Evolutionary conservation across 2,888 invertebrate species (phyloP).

Genomic region (Hirtodrosophila cameraria): DNA sequence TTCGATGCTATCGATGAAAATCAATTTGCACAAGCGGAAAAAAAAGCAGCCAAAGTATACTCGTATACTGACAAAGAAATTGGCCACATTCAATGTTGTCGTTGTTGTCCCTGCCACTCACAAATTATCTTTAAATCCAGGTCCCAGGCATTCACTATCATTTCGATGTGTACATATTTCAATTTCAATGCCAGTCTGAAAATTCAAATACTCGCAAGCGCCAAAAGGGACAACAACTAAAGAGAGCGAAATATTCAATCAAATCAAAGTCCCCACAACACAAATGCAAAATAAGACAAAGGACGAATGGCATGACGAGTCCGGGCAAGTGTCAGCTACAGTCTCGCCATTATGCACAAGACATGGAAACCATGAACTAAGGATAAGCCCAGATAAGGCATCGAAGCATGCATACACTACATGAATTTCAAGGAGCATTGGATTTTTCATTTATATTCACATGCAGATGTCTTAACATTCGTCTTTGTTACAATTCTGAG

Average conservation of each 20-base stretch:
- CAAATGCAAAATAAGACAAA: slow-evolving; percentile 69
- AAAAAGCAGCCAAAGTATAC: slow-evolving; percentile 12
- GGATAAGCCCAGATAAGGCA: slow-evolving; percentile 47
- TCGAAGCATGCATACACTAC: slow-evolving; percentile 21
- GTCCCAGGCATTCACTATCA: slow-evolving; percentile 13
- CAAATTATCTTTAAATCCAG: slow-evolving; percentile 56
- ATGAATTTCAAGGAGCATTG: not conserved
- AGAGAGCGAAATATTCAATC: slow-evolving; percentile 66
- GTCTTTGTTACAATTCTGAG: no score
- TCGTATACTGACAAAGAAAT: slow-evolving; percentile 59
- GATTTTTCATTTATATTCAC: slow-evolving; percentile 14
- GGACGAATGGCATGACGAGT: slow-evolving; percentile 20
- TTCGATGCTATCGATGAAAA: slow-evolving; percentile 60
- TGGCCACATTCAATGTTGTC: slow-evolving; percentile 44
- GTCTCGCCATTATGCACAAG: slow-evolving; percentile 36
- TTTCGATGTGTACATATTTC: slow-evolving; percentile 35
- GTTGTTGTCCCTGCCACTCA: slow-evolving; percentile 39
- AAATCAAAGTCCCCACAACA: slow-evolving; percentile 59
- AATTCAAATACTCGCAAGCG: slow-evolving; percentile 66
- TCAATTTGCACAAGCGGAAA: slow-evolving; percentile 58
- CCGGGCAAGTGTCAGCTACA: slow-evolving; percentile 52
- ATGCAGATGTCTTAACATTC: not conserved
- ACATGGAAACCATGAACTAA: slow-evolving; percentile 12
- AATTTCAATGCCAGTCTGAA: slow-evolving; percentile 41
- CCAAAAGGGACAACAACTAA: slow-evolving; percentile 20